Base-by-base conservation (phyloP, 2,888 invertebrate species). In the Chalcosyrphus nemorum region DNA sequence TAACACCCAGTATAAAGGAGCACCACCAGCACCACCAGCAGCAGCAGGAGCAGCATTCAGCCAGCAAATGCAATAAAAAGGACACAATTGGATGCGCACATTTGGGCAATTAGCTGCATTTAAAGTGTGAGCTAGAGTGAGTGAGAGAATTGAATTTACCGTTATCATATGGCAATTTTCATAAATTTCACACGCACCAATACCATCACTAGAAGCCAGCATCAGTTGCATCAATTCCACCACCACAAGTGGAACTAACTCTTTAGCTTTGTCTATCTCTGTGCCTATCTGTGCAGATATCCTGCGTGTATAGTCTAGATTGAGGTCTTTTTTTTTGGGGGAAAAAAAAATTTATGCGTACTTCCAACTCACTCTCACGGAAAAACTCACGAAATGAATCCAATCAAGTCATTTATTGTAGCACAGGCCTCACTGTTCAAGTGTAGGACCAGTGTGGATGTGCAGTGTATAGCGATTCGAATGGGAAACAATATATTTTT, bases 161-260 rank as follows among this genome's bases (percentile, higher is more conserved):
- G 84, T 80, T 80, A 84, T 84, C 84, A 84, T 84, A 74, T 84
- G 84, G 80, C 65, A 80, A 84, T 84, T 84, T 84, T 84, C 84
- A 84, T 84, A 84, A 84, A 84, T 84, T 84, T 84, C 84, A 80
- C 84, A 84, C 84, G 84, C 84, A 84, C 84, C 84, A 84, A 80
- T 80, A 80, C 84, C 78, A 71, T 35, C 17, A 43, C 6, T 9
- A 32, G 32, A 6, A 13, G 41, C 4, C 13, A 24, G 57, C 17
- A 38, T 21, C 21, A 56, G 41, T 13, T 32, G 2, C 61, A 68
- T 74, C 71, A 71, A 72, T 66, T 63, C 57, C 57, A 80, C 80
- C 65, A 80, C 80, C 80, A 84, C 84, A 75, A 70, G 74, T 65
- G 74, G 57, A 84, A 74, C 78, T 78, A 80, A 80, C 80, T 74